Evolutionary conservation across 1,140 invertebrate species (phyloP).

Genomic region (Orius insidiosus): DNA sequence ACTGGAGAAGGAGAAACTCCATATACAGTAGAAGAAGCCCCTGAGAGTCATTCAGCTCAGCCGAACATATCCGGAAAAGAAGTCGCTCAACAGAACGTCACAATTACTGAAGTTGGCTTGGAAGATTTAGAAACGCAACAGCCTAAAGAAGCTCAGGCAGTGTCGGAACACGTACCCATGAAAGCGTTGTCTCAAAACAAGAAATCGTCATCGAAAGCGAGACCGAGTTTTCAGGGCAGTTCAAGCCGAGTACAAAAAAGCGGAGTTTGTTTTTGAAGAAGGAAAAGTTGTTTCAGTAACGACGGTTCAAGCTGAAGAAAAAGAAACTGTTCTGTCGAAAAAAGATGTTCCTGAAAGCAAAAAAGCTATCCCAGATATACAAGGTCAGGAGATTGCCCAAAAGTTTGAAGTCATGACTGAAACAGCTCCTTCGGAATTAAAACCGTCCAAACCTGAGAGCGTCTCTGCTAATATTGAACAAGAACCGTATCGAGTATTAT

Average conservation of each 20-base stretch:
- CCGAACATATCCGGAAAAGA: conserved; percentile 6
- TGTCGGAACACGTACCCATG: conserved; percentile 22
- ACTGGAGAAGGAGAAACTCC: conserved; percentile 25
- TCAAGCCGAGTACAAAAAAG: conserved; percentile 18
- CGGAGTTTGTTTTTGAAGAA: conserved; percentile 17
- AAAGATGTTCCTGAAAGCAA: conserved; percentile 2
- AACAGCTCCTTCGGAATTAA: conserved; percentile 24
- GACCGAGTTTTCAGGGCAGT: conserved; percentile 19
- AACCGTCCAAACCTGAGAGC: conserved; percentile 17
- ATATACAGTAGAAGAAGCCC: conserved; percentile 26
- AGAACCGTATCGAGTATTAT: conserved; percentile 31
- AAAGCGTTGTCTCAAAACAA: conserved; percentile 23
- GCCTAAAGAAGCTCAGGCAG: conserved; percentile 17
- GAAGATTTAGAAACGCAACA: conserved; percentile 18
- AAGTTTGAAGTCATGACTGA: conserved; percentile 27
- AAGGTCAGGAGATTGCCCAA: conserved; percentile 26
- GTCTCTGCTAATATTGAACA: conserved; percentile 27
- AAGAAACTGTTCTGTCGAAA: conserved; percentile 21
- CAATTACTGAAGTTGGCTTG: neutral
- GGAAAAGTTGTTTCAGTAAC: conserved; percentile 27
- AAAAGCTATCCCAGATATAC: conserved; percentile 18
- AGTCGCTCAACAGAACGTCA: conserved; percentile 7
- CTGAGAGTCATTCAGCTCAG: conserved; percentile 24
- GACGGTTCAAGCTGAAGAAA: conserved; percentile 29
- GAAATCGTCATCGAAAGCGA: conserved; percentile 23